Evolutionary conservation across 2,888 invertebrate species (phyloP).

Genomic region (Abrostola tripartita): DNA sequence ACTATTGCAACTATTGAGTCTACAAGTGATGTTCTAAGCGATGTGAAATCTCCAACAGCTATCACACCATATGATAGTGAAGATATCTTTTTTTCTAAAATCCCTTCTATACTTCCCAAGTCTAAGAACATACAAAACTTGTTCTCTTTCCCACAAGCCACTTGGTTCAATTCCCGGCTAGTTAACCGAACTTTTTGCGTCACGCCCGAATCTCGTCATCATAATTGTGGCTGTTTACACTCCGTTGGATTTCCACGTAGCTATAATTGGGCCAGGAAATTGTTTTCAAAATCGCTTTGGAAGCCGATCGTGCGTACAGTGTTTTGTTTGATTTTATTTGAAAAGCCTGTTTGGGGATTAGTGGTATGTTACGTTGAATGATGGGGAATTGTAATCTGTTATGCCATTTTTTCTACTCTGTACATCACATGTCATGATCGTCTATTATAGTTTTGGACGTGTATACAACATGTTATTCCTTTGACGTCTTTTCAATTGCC

Average conservation of each 20-base stretch:
- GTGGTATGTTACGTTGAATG: slow-evolving; percentile 47
- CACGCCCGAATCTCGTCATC: slow-evolving; percentile 57
- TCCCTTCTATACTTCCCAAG: not conserved
- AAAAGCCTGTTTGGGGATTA: slow-evolving; percentile 46
- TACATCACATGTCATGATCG: slow-evolving; percentile 23
- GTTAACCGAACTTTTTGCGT: slow-evolving; percentile 59
- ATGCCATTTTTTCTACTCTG: slow-evolving; percentile 23
- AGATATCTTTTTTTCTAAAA: not conserved
- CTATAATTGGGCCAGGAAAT: slow-evolving; percentile 74
- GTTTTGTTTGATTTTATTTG: slow-evolving; percentile 45
- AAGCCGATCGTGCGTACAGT: slow-evolving; percentile 57
- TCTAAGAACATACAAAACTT: slow-evolving; percentile 15
- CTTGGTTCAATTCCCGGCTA: slow-evolving; percentile 46
- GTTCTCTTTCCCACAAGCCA: slow-evolving; percentile 12
- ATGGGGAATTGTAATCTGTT: slow-evolving; percentile 35
- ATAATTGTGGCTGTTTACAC: slow-evolving; percentile 76
- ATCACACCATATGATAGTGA: too few species aligned
- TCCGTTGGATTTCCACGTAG: slow-evolving; percentile 70
- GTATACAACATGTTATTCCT: slow-evolving; percentile 15
- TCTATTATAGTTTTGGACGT: slow-evolving; percentile 24
- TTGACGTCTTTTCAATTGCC: not conserved
- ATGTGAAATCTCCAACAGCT: too few species aligned
- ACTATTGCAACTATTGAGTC: too few species aligned
- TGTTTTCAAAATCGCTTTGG: slow-evolving; percentile 61
- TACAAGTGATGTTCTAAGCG: too few species aligned